Percentiles rank a stretch among this genome's conserved stretches.
Conservation (phyloP, 2,888 invertebrate genomes). For the Epirrhoe tristata region DNA sequence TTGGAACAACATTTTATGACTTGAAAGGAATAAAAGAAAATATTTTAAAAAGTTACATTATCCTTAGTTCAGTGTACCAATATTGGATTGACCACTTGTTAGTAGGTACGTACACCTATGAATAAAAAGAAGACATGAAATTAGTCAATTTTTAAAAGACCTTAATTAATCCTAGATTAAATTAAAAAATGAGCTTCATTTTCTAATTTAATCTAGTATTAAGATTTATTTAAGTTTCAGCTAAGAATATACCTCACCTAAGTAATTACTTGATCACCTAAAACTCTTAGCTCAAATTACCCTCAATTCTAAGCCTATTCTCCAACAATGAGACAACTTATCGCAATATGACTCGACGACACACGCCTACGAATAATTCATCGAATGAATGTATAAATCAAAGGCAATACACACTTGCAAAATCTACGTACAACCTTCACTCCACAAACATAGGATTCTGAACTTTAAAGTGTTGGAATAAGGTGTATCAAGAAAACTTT, state of each 20-base stretch:
- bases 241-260: background rate
- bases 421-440: constrained; percentile 20
- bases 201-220: no score
- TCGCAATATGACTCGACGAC: constrained; percentile 71
- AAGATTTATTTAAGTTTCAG: no score
- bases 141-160: no score
- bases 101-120: no score
- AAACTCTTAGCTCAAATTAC: constrained; percentile 5
- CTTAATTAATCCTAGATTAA: no score
- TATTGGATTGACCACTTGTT: no score
- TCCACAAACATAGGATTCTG: constrained; percentile 35
- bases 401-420: constrained; percentile 66
- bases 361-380: constrained; percentile 76
- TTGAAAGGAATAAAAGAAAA: no score
- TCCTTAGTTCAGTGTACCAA: no score
- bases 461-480: constrained; percentile 40
- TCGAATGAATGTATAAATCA: constrained; percentile 83
- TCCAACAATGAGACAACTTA: constrained; percentile 54
- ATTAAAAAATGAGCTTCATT: no score
- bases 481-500: constrained; percentile 33
- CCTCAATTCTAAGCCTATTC: constrained; percentile 27
- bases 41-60: no score
- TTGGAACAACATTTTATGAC: background rate
- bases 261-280: background rate
- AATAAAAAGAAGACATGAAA: no score